Evolutionary conservation across 2,797 vertebrate species (phyloP).

Genomic region (Darevskia mixta): DNA sequence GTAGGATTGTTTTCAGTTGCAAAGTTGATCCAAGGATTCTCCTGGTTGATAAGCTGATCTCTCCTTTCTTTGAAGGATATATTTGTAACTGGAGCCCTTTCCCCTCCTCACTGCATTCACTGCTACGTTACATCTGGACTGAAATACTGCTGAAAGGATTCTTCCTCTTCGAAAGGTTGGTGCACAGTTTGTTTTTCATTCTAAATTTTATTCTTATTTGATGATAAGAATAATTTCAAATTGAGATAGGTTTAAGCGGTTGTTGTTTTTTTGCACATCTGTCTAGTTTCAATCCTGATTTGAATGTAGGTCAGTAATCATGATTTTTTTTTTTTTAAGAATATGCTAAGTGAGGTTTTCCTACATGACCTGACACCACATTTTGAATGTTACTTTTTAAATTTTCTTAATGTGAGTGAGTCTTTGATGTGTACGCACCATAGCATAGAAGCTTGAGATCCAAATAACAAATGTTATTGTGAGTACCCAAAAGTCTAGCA

Average conservation of each 20-base stretch:
- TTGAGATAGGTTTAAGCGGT: background rate
- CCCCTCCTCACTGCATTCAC: constrained; percentile 58
- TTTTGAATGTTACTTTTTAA: constrained; percentile 2
- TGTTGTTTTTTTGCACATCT: constrained; percentile 45
- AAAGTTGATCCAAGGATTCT: constrained; percentile 58
- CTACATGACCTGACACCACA: constrained; percentile 41
- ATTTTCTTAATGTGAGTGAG: background rate
- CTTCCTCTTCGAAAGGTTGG: constrained; percentile 72
- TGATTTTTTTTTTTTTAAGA: constrained; percentile 8
- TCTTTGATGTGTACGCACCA: constrained; percentile 4
- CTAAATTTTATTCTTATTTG: background rate
- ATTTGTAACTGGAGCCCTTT: constrained; percentile 50
- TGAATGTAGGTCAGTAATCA: background rate
- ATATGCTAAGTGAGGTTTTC: constrained; percentile 48
- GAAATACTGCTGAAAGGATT: constrained; percentile 64
- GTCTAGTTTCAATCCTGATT: background rate
- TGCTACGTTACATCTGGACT: constrained; percentile 63
- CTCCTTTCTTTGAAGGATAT: constrained; percentile 68
- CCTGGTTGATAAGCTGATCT: constrained; percentile 52
- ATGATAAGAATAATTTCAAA: constrained; percentile 24
- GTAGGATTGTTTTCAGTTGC: constrained; percentile 69
- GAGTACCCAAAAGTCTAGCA: background rate
- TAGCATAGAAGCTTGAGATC: constrained; percentile 9
- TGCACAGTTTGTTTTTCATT: constrained; percentile 53
- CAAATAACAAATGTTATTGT: background rate